Base-by-base conservation (phyloP, 2,113 vertebrate species). In the Datnioides undecimradiatus region DNA sequence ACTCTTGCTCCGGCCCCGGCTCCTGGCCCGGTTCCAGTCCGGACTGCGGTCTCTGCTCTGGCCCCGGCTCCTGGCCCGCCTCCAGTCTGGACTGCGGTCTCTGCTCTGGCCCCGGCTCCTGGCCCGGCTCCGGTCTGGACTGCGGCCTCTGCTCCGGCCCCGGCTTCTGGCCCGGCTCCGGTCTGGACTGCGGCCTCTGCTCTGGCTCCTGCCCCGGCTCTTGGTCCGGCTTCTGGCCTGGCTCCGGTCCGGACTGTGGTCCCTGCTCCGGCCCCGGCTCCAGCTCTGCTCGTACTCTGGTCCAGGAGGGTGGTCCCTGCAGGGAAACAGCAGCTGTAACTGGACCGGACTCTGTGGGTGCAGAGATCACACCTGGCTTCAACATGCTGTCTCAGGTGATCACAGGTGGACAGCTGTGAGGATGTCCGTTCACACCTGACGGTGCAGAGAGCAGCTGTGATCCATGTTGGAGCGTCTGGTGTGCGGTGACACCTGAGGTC, bases 91-190 rank as follows among this genome's bases (percentile, higher is more conserved):
- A n/a, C n/a, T n/a, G n/a, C n/a, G n/a, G n/a, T n/a, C n/a, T n/a
- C n/a, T n/a, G 31, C 64, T 80, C 5, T 76, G 72, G 29, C 67
- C 3, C 43, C 63, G 79, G 62, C 94, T 95, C 2, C 92, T 95
- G 73, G 91, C 92, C 23, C 87, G 52, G 38, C 93, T 94, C 58
- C 93, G 94, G 48, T 87, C 92, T 59, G 93, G 94, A 80, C 95
- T 73, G 83, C 29, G 80, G 14, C 60, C 49, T 34, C 8, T 12
- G 27, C 70, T 62, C 94, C 95, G 25, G 0, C 64, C 60, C 1
- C 70, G 73, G 57, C 94, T 95, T 2, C 92, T 95, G 79, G 92
- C 92, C 16, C 85, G 49, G 52, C 68, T 72, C 17, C 34, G 73
- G 38, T 80, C 84, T 0, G 76, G 73, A 31, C 76, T 86, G 17